Conservation (phyloP, 2,797 vertebrate genomes). For the Ateles fusciceps region DNA sequence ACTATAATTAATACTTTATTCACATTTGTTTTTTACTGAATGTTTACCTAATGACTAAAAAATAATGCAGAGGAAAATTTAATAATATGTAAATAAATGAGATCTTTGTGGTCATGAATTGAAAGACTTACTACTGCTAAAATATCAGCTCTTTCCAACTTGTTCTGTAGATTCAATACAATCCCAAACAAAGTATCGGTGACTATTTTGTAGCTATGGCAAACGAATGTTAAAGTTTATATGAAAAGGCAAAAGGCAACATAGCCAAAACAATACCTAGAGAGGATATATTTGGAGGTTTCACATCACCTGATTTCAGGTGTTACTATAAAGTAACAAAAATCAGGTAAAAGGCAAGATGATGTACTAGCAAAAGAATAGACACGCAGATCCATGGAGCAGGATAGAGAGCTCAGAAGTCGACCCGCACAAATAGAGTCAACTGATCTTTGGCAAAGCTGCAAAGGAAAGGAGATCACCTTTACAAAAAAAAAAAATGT, state of each 20-base stretch:
- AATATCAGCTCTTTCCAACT: not conserved
- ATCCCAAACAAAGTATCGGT: not conserved
- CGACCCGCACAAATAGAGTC: not conserved
- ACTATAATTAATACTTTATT: not conserved
- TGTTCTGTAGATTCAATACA: not conserved
- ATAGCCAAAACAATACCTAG: not conserved
- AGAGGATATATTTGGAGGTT: not conserved
- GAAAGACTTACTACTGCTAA: not conserved
- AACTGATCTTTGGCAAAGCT: not conserved
- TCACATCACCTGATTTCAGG: too few relatives aligned
- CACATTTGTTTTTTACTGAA: not conserved
- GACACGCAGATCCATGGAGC: not conserved
- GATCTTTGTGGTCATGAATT: not conserved
- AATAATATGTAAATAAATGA: not conserved
- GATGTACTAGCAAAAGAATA: not conserved
- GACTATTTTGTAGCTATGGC: not conserved
- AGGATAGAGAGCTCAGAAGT: not conserved
- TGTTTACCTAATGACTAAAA: not conserved
- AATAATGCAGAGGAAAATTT: not conserved
- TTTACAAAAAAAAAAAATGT: not conserved
- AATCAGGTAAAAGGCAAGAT: not conserved
- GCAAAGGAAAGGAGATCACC: not conserved
- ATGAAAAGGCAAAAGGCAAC: not conserved
- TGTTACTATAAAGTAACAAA: not conserved
- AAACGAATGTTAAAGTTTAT: not conserved